A percentile compares a stretch with the other conserved stretches of the same genome.
Conservation (phyloP, 2,113 vertebrate genomes). For the Corvus hawaiiensis region DNA sequence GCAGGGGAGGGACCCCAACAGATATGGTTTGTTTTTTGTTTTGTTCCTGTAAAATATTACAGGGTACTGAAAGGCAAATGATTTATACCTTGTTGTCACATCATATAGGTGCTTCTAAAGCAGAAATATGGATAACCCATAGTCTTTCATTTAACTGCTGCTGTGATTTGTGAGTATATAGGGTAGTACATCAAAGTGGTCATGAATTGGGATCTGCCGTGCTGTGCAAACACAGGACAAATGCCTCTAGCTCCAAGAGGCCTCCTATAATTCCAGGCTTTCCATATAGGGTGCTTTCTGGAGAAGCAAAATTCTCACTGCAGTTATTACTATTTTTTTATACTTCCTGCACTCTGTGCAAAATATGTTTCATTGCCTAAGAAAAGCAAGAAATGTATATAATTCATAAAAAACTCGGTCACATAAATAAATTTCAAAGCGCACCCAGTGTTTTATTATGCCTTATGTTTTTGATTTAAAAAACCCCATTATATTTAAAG, state of each 20-base stretch:
- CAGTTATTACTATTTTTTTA: not conserved
- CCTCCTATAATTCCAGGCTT: not conserved
- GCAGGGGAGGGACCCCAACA: no score
- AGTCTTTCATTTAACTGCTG: not conserved
- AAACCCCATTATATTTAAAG: not conserved
- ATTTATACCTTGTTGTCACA: not conserved
- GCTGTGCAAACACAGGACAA: not conserved
- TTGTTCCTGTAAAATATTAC: not conserved
- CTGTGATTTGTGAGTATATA: not conserved
- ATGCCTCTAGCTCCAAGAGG: not conserved
- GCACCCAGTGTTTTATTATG: not conserved
- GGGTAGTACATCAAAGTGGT: not conserved
- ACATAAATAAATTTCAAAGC: not conserved
- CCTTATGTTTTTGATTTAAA: not conserved
- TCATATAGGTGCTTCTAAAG: not conserved
- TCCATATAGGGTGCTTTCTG: not conserved
- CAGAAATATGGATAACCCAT: not conserved
- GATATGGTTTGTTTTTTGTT: not conserved
- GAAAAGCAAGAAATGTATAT: not conserved
- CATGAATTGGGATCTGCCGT: not conserved
- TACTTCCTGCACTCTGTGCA: not conserved
- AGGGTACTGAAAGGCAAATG: not conserved
- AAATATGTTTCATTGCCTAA: not conserved
- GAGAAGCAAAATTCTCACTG: not conserved
- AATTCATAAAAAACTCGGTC: not conserved